Percentiles rank a stretch among this genome's conserved stretches.
phyloP scores from a whole-genome alignment of 2,888 invertebrate genomes.

The Oasisia sp. region DNA sequence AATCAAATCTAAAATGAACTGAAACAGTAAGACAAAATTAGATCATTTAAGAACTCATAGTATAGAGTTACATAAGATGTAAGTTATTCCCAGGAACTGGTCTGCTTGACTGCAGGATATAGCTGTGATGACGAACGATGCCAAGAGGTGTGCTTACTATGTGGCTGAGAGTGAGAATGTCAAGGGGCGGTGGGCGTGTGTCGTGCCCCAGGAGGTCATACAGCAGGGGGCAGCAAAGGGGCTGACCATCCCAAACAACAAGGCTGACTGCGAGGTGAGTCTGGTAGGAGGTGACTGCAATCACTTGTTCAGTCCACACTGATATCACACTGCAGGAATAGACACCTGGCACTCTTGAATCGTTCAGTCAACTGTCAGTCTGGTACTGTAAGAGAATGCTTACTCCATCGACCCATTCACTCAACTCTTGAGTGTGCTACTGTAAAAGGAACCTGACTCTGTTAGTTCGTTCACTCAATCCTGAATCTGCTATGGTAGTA shows the following conservation, averaged over 20 bases:
- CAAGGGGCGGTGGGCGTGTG: constrained; percentile 58
- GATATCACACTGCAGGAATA: neutral
- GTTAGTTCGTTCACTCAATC: too few relatives aligned
- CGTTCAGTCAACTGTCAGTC: too few relatives aligned
- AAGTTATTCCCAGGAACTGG: neutral
- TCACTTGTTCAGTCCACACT: neutral
- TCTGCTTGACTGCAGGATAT: constrained; percentile 52
- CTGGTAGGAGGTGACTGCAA: neutral
- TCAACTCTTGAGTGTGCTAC: too few relatives aligned
- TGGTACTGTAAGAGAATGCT: too few relatives aligned
- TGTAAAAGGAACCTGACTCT: too few relatives aligned
- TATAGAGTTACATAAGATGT: too few relatives aligned
- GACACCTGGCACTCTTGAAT: too few relatives aligned
- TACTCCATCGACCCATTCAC: too few relatives aligned
- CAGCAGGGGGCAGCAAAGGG: constrained; percentile 36
- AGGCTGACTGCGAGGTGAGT: constrained; percentile 58
- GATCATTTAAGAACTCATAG: too few relatives aligned
- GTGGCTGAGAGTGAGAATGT: constrained; percentile 60
- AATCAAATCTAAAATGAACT: too few relatives aligned
- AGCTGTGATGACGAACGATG: constrained; percentile 60
- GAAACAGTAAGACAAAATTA: too few relatives aligned
- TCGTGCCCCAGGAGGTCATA: constrained; percentile 46
- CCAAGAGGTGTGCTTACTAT: constrained; percentile 56
- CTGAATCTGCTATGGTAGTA: too few relatives aligned
- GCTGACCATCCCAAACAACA: constrained; percentile 57